These are phyloP conservation scores for Xiphias gladius DNA, from an alignment of 2,113 vertebrate species.

Conservation along the genomic window DNA sequence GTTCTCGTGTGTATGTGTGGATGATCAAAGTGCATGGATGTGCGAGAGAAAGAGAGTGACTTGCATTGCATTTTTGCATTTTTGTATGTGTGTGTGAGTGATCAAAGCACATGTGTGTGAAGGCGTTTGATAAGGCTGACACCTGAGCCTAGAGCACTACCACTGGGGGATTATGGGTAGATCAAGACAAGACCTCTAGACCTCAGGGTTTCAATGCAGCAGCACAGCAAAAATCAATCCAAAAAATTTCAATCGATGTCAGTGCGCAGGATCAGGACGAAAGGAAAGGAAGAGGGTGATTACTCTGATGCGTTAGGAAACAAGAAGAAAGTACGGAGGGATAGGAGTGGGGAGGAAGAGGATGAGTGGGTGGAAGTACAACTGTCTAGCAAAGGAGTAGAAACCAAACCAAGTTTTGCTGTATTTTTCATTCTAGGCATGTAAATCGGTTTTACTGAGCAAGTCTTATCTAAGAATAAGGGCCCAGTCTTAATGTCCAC, in stretches of 20 bases:
- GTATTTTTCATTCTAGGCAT: constrained; percentile 33
- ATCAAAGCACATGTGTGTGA: constrained; percentile 74
- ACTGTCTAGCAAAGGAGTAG: constrained; percentile 39
- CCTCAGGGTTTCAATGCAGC: constrained; percentile 66
- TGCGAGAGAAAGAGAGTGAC: constrained; percentile 60
- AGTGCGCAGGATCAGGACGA: constrained; percentile 22
- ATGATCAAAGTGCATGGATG: constrained; percentile 76
- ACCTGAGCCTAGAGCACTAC: constrained; percentile 70
- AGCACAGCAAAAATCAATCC: constrained; percentile 69
- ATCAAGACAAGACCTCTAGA: constrained; percentile 76
- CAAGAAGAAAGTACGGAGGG: constrained; percentile 35
- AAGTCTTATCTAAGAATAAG: constrained; percentile 15
- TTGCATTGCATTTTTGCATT: constrained; percentile 55
- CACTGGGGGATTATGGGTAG: constrained; percentile 74
- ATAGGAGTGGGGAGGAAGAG: constrained; percentile 21
- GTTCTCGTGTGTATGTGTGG: constrained; percentile 22
- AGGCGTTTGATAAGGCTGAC: constrained; percentile 74
- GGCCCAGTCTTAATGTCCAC: constrained; percentile 30
- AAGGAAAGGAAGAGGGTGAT: constrained; percentile 54
- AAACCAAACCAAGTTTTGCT: constrained; percentile 44
- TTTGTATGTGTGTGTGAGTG: constrained; percentile 59
- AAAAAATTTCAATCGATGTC: constrained; percentile 74
- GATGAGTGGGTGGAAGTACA: constrained; percentile 43
- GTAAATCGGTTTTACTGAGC: constrained; percentile 32
- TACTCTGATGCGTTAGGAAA: constrained; percentile 68